These are phyloP conservation scores for Pandemis cinnamomeana DNA, from an alignment of 2,888 invertebrate genomes.

Conservation along the genomic window DNA sequence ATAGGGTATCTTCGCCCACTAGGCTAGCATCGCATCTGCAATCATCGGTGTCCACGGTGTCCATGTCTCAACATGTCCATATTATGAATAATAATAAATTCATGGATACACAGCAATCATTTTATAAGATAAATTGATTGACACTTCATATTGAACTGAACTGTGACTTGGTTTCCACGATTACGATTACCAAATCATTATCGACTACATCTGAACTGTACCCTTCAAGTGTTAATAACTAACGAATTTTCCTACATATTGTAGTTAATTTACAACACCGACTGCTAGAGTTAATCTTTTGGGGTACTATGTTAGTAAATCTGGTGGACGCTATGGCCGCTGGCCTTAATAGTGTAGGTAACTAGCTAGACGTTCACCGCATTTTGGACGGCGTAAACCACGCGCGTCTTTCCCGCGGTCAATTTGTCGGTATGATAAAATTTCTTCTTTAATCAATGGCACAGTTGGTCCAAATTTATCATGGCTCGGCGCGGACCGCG, in stretches of 20 bases:
- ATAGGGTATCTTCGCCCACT: no score
- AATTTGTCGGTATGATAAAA: conserved; percentile 32
- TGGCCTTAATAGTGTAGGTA: conserved; percentile 16
- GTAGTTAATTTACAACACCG: neutral
- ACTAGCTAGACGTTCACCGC: conserved; percentile 21
- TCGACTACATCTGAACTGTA: no score
- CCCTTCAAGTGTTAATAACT: no score
- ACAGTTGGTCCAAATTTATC: conserved; percentile 68
- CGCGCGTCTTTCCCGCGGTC: conserved; percentile 17
- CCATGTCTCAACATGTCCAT: no score
- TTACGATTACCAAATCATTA: no score
- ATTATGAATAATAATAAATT: no score
- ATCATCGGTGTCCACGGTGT: no score
- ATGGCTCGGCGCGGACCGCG: conserved; percentile 55
- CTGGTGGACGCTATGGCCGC: neutral
- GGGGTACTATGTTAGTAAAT: neutral
- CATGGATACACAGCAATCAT: no score
- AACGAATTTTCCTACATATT: neutral
- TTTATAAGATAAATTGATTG: no score
- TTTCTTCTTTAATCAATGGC: conserved; percentile 56
- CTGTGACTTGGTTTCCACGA: no score
- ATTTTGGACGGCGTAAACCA: conserved; percentile 33
- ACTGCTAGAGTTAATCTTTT: neutral
- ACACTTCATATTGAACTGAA: no score
- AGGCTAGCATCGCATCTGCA: no score